Conservation (phyloP, 2,113 vertebrate species). For the Aptenodytes forsteri region DNA sequence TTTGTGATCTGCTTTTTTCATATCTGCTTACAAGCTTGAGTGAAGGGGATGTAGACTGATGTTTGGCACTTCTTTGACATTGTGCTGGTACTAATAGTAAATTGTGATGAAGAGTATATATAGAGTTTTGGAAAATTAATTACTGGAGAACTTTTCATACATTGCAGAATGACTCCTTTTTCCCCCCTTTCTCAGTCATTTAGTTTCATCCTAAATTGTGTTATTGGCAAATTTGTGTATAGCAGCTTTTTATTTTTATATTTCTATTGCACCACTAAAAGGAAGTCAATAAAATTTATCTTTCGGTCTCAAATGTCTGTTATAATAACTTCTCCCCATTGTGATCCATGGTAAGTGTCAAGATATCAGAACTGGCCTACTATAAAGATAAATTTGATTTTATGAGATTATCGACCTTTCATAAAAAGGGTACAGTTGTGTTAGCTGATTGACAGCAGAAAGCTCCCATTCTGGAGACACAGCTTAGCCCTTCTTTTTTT, state of each 20-base stretch:
- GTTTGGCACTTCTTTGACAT: background rate
- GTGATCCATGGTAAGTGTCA: background rate
- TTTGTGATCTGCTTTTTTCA: background rate
- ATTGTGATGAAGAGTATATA: background rate
- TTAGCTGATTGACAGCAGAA: background rate
- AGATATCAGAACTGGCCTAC: background rate
- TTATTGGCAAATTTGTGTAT: background rate
- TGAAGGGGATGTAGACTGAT: background rate
- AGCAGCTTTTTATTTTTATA: background rate
- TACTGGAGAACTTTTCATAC: background rate
- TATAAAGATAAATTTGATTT: background rate
- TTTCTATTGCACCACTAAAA: background rate
- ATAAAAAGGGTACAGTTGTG: rapidly evolving
- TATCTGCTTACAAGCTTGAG: background rate
- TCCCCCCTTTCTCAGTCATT: background rate
- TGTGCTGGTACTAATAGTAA: background rate
- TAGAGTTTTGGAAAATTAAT: background rate
- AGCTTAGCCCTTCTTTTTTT: background rate
- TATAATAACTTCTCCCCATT: background rate
- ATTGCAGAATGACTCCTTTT: background rate
- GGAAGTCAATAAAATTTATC: background rate
- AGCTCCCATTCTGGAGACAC: background rate
- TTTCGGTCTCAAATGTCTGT: background rate
- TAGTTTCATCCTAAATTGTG: background rate
- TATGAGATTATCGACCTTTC: background rate